Evolutionary conservation across 1,140 invertebrate genomes (phyloP).

Genomic region (Ectropis grisescens): DNA sequence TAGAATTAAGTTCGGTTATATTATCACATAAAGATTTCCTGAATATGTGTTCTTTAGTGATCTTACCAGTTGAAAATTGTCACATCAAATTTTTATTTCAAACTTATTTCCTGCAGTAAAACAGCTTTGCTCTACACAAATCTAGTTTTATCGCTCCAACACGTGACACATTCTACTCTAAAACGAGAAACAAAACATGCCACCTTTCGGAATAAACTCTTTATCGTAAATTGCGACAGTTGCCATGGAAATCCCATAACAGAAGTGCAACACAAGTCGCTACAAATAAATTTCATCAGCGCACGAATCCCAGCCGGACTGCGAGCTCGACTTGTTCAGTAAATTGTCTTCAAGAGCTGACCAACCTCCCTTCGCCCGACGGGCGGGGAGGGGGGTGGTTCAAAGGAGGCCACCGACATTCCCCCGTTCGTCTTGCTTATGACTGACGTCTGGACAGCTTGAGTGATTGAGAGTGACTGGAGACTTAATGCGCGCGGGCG

Average conservation of each 20-base stretch:
- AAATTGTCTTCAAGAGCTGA: slow-evolving; percentile 68
- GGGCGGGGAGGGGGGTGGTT: slow-evolving; percentile 11
- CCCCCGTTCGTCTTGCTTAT: slow-evolving; percentile 65
- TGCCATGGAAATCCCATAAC: slow-evolving; percentile 23
- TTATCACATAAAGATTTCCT: no score
- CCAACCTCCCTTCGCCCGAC: slow-evolving; percentile 36
- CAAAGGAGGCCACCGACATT: slow-evolving; percentile 30
- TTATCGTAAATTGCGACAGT: slow-evolving; percentile 2
- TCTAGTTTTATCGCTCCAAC: no score
- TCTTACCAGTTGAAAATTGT: no score
- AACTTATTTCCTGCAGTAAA: no score
- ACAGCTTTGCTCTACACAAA: no score
- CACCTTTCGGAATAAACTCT: no score
- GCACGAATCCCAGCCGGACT: slow-evolving; percentile 24
- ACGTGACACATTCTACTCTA: no score
- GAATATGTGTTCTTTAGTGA: no score
- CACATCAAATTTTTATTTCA: no score
- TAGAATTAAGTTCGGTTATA: no score
- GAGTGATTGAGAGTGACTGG: slow-evolving; percentile 70
- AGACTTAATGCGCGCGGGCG: slow-evolving; percentile 62
- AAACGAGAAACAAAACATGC: no score
- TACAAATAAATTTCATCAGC: slow-evolving; percentile 45
- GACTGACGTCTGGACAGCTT: slow-evolving; percentile 66
- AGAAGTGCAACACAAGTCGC: slow-evolving; percentile 22
- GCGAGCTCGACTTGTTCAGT: slow-evolving; percentile 34